These are phyloP conservation scores for Chlorops oryzae DNA, from an alignment of 1,140 invertebrate genomes.

Conservation along the genomic window DNA sequence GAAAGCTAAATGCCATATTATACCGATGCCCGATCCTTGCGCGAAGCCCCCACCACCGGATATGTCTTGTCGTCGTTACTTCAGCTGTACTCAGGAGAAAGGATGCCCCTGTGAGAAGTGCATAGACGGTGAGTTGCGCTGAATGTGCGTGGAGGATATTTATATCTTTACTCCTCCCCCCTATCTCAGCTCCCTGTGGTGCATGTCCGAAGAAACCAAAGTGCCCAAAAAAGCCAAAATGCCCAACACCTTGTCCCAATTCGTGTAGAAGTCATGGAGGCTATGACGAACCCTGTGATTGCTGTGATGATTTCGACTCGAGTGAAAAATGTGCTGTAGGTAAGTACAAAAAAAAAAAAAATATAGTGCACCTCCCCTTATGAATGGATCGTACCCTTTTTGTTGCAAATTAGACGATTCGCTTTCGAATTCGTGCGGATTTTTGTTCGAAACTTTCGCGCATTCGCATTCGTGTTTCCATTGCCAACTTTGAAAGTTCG, in stretches of 20 bases:
- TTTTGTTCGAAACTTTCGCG: neutral
- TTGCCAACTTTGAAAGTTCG: neutral
- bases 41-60: neutral
- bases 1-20: no score
- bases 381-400: conserved; percentile 19
- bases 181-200: no score
- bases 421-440: no score
- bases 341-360: neutral
- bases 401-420: conserved; percentile 1
- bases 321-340: conserved; percentile 17
- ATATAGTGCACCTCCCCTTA: no score
- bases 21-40: no score
- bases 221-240: no score
- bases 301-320: no score
- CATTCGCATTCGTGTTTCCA: neutral
- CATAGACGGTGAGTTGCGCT: conserved; percentile 6
- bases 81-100: conserved; percentile 37
- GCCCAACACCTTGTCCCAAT: no score
- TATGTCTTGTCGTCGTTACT: conserved; percentile 27
- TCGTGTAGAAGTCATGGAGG: neutral
- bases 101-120: conserved; percentile 14
- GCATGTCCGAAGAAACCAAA: no score
- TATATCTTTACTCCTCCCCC: no score
- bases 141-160: no score
- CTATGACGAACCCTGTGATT: no score